A percentile compares a stretch with the other conserved stretches of the same genome.
phyloP scores from a whole-genome alignment of 1,140 invertebrate species.

The Phortica variegata region DNA sequence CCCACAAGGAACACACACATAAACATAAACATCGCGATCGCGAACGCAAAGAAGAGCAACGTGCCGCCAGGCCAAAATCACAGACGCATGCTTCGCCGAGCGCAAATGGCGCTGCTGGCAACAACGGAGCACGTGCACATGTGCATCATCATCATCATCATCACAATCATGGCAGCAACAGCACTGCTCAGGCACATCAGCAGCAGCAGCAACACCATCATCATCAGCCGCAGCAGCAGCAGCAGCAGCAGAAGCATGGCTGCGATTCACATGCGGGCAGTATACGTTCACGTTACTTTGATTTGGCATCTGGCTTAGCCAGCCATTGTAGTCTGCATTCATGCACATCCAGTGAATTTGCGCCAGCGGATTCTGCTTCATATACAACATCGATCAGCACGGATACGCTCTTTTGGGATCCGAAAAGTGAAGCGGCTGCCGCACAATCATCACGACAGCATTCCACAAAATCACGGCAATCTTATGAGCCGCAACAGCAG shows the following conservation, averaged over 20 bases:
- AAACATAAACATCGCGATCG: conserved; percentile 60
- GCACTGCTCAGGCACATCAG: neutral
- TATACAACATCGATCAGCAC: conserved; percentile 82
- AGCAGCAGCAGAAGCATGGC: conserved; percentile 11
- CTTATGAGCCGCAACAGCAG: conserved; percentile 37
- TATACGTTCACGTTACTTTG: conserved; percentile 57
- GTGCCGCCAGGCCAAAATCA: conserved; percentile 47
- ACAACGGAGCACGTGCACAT: neutral
- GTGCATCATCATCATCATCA: conserved; percentile 15
- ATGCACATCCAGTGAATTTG: conserved; percentile 74
- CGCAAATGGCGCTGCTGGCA: conserved; percentile 8
- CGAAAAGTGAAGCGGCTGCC: conserved; percentile 56
- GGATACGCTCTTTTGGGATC: conserved; percentile 81
- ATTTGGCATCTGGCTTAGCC: conserved; percentile 65
- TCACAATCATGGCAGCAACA: conserved; percentile 7
- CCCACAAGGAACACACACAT: conserved; percentile 65
- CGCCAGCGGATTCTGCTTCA: conserved; percentile 68
- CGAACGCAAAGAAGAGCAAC: conserved; percentile 50
- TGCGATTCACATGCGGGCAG: conserved; percentile 37
- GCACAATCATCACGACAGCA: conserved; percentile 44
- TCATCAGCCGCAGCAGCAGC: conserved; percentile 7
- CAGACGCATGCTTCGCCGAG: conserved; percentile 56
- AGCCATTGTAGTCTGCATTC: conserved; percentile 80
- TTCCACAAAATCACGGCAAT: conserved; percentile 53
- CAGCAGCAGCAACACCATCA: conserved; percentile 17